Evolutionary conservation across 1,140 invertebrate species (phyloP).

Genomic region (Choristoneura fumiferana): DNA sequence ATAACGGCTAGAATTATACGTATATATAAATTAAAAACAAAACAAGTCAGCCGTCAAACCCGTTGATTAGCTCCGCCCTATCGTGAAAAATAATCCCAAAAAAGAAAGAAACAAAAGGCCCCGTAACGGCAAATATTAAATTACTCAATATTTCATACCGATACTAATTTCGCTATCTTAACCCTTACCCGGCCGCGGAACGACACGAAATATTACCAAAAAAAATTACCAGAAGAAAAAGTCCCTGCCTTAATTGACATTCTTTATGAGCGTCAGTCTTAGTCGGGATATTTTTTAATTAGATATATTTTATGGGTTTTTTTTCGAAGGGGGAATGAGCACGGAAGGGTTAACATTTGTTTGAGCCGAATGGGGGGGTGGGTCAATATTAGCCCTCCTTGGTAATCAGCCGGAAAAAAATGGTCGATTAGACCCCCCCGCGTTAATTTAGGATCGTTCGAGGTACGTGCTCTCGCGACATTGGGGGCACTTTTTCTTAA

Average conservation of each 20-base stretch:
- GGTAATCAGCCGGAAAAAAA: constrained; percentile 75
- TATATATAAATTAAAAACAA: too few species aligned
- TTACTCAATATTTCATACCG: constrained; percentile 77
- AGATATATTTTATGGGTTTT: constrained; percentile 79
- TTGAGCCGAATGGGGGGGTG: constrained; percentile 50
- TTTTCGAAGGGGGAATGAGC: constrained; percentile 67
- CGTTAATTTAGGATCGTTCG: constrained; percentile 75
- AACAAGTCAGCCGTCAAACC: too few species aligned
- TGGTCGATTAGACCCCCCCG: constrained; percentile 69
- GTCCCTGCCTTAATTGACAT: constrained; percentile 76
- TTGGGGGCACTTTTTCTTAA: constrained; percentile 34
- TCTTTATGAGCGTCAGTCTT: constrained; percentile 78
- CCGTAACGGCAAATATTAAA: constrained; percentile 66
- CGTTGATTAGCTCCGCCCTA: too few species aligned
- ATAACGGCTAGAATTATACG: too few species aligned
- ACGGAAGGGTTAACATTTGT: constrained; percentile 77
- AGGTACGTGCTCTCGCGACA: constrained; percentile 33
- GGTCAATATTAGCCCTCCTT: constrained; percentile 68
- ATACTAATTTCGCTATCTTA: constrained; percentile 78
- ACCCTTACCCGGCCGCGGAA: constrained; percentile 66
- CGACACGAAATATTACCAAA: constrained; percentile 68
- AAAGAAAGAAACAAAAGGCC: constrained; percentile 37
- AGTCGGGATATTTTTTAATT: constrained; percentile 79
- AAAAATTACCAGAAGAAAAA: constrained; percentile 63
- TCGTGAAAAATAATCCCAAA: constrained; percentile 19